Evolutionary conservation across 2,888 invertebrate species (phyloP).

Genomic region (Cheilosia grossa): DNA sequence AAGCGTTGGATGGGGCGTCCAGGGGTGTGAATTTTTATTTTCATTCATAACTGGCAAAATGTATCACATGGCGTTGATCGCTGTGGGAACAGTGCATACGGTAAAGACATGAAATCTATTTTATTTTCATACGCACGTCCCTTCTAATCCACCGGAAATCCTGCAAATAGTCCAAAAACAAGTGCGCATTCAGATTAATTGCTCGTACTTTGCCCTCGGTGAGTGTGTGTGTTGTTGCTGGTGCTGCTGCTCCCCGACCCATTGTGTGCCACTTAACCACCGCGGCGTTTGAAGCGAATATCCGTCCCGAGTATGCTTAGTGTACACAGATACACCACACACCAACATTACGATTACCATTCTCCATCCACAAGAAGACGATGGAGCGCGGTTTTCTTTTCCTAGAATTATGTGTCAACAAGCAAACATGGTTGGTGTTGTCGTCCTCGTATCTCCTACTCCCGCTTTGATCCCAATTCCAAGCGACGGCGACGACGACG

Average conservation of each 20-base stretch:
- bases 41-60: slow-evolving; percentile 55
- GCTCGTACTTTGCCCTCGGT: slow-evolving; percentile 51
- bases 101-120: slow-evolving; percentile 48
- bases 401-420: slow-evolving; percentile 67
- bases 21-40: slow-evolving; percentile 1
- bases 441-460: slow-evolving; percentile 21
- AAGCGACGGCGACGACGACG: slow-evolving; percentile 6
- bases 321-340: not conserved
- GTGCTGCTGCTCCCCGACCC: not conserved
- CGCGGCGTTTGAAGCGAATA: slow-evolving; percentile 52
- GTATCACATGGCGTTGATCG: slow-evolving; percentile 56
- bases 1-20: slow-evolving; percentile 3
- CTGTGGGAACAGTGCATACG: slow-evolving; percentile 52
- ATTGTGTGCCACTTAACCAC: slow-evolving; percentile 57
- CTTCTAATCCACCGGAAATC: slow-evolving; percentile 70
- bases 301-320: slow-evolving; percentile 17
- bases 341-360: slow-evolving; percentile 26
- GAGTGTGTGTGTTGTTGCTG: not conserved
- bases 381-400: slow-evolving; percentile 61
- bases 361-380: slow-evolving; percentile 42
- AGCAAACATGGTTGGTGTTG: slow-evolving; percentile 51
- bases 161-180: slow-evolving; percentile 67
- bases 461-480: slow-evolving; percentile 22
- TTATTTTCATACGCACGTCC: slow-evolving; percentile 53
- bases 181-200: slow-evolving; percentile 66